Evolutionary conservation across 1,140 invertebrate genomes (phyloP).

Genomic region (Rhopalosiphum padi): DNA sequence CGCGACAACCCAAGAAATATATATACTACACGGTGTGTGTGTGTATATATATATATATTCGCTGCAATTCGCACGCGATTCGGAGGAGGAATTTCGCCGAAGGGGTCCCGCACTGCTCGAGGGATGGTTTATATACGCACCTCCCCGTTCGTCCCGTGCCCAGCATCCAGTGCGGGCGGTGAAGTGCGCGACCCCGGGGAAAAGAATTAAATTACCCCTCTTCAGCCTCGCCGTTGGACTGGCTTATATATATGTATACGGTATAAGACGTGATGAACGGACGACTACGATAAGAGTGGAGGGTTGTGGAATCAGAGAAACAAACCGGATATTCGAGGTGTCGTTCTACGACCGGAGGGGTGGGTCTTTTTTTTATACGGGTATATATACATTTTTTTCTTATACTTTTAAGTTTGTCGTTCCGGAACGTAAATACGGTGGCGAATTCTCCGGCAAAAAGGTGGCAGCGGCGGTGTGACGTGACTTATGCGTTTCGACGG

Average conservation of each 20-base stretch:
- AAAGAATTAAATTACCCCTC: slow-evolving; percentile 53
- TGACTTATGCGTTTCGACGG: not conserved
- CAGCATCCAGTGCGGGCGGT: not conserved
- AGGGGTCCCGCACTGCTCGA: not conserved
- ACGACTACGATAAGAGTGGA: not conserved
- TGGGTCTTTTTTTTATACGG: not conserved
- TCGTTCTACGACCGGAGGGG: slow-evolving; percentile 23
- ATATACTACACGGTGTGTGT: not conserved
- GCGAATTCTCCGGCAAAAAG: not conserved
- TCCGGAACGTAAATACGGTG: slow-evolving; percentile 21
- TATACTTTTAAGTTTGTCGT: not conserved
- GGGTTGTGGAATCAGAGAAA: slow-evolving; percentile 12
- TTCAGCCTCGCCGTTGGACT: no score
- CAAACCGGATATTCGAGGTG: slow-evolving; percentile 54
- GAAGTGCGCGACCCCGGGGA: slow-evolving; percentile 34
- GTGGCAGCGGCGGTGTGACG: not conserved
- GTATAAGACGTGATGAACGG: not conserved
- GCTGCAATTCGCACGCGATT: not conserved
- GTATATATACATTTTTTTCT: slow-evolving; percentile 10
- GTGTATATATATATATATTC: not conserved
- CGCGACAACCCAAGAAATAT: slow-evolving; percentile 50
- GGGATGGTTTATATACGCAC: slow-evolving; percentile 38
- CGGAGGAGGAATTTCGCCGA: slow-evolving; percentile 37
- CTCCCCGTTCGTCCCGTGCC: not conserved
- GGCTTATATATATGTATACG: not conserved